Conservation (phyloP, 1,140 invertebrate species). For the Diorhabda elongata region DNA sequence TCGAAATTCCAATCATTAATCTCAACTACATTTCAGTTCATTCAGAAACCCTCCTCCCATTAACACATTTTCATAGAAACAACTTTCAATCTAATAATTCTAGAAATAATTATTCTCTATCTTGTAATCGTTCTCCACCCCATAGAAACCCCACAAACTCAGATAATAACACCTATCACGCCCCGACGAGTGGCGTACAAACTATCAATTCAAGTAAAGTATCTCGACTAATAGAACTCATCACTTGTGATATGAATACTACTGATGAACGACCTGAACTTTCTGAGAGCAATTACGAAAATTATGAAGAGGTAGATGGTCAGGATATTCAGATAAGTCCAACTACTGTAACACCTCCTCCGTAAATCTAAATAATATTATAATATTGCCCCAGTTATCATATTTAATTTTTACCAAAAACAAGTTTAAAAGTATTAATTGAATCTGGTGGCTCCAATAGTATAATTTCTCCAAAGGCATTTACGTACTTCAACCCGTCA, state of each 20-base stretch:
- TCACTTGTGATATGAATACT: neutral
- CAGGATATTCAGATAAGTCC: neutral
- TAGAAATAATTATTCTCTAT: no score
- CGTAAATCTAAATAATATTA: neutral
- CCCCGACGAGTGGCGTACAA: no score
- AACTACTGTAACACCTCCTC: neutral
- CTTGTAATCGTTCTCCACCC: no score
- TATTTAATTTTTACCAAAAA: neutral
- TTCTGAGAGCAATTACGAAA: neutral
- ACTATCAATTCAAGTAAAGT: no score
- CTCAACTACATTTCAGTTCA: neutral
- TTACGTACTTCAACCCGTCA: neutral
- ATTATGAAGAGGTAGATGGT: neutral
- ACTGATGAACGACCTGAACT: neutral
- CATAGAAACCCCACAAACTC: no score
- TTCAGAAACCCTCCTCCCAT: neutral
- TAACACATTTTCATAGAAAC: neutral
- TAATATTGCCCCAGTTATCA: neutral
- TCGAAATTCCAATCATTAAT: neutral
- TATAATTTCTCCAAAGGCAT: neutral
- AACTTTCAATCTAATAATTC: neutral
- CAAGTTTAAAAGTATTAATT: neutral
- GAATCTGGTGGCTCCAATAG: neutral
- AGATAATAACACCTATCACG: no score
- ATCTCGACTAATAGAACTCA: no score